Percentiles rank a stretch among this genome's conserved stretches.
Evolutionary conservation across 2,797 vertebrate species (phyloP).

Genomic region (Antennarius maculatus): DNA sequence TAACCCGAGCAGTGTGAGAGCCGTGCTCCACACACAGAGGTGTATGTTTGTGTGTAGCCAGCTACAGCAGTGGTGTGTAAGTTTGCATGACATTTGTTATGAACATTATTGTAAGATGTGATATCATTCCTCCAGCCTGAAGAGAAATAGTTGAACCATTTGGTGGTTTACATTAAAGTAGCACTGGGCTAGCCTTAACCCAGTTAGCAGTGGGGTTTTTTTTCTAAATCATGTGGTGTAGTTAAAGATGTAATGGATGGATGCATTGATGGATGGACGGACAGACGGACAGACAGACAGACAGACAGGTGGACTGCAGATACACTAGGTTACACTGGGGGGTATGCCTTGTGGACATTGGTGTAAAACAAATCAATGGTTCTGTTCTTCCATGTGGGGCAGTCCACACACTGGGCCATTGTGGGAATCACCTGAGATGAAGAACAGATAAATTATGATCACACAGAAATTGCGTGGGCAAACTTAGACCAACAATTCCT

Average conservation of each 20-base stretch:
- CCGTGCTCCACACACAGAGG: conserved; percentile 15
- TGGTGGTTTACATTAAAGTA: background rate
- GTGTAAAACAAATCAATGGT: too few relatives aligned
- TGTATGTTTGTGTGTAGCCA: conserved; percentile 15
- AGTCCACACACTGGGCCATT: too few relatives aligned
- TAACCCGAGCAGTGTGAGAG: conserved; percentile 46
- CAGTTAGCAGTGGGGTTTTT: background rate
- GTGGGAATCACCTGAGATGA: too few relatives aligned
- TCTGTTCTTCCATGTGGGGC: too few relatives aligned
- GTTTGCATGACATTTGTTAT: background rate
- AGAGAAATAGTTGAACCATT: background rate
- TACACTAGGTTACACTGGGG: too few relatives aligned
- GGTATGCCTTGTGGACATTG: too few relatives aligned
- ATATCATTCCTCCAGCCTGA: background rate
- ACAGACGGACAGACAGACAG: too few relatives aligned
- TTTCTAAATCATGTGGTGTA: conserved; percentile 13
- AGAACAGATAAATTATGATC: background rate
- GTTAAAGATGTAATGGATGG: too few relatives aligned
- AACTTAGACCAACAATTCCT: background rate
- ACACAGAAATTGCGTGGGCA: background rate
- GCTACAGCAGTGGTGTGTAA: background rate
- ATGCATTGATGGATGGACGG: too few relatives aligned
- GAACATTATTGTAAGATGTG: background rate
- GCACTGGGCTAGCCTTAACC: background rate
- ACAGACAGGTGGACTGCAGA: too few relatives aligned